Conservation (phyloP, 2,113 vertebrate genomes). For the Leptobrachium ailaonicum region DNA sequence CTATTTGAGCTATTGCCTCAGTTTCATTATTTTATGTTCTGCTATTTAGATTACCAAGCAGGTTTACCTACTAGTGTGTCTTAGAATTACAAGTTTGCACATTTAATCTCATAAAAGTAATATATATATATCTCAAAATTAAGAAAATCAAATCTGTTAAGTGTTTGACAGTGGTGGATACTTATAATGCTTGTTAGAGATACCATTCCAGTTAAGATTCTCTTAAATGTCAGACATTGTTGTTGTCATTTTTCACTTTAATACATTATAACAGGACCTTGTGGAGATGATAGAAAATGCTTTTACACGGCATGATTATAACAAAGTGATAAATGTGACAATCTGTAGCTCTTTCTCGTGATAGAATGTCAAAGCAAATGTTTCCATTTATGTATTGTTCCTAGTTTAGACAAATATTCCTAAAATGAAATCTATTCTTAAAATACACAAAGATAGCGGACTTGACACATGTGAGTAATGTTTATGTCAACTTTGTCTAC, state of each 20-base stretch:
- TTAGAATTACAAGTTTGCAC: no score
- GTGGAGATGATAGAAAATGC: conserved; percentile 4
- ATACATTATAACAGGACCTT: conserved; percentile 4
- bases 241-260: not conserved
- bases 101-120: no score
- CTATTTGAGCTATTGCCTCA: no score
- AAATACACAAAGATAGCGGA: not conserved
- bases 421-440: not conserved
- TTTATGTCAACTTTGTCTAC: not conserved
- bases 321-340: conserved; percentile 7
- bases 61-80: no score
- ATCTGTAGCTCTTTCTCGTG: not conserved
- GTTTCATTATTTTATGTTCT: no score
- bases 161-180: no score
- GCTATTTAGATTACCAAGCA: no score
- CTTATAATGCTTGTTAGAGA: not conserved
- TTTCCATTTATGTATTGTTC: not conserved
- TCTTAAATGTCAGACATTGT: not conserved
- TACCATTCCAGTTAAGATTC: not conserved
- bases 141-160: no score
- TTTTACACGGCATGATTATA: conserved; percentile 7
- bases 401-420: not conserved
- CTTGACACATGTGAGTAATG: not conserved
- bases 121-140: no score
- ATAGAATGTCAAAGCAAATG: conserved; percentile 5